phyloP scores from a whole-genome alignment of 2,113 vertebrate species.

The Abramis brama region DNA sequence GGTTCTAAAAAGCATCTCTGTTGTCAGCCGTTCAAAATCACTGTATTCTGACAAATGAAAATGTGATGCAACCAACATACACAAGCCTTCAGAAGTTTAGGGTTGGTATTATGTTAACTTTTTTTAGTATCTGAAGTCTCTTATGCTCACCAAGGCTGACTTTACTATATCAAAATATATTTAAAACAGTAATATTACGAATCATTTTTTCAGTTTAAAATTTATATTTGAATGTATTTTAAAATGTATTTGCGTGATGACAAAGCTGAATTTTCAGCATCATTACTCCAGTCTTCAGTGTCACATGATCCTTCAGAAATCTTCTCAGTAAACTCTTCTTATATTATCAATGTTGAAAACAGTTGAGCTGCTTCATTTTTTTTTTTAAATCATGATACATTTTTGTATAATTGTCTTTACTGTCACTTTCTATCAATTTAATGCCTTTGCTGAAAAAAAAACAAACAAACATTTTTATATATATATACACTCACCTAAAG shows the following conservation, averaged over 20 bases:
- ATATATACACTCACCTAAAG: too few relatives aligned
- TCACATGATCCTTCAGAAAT: not conserved
- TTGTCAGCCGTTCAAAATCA: constrained; percentile 10
- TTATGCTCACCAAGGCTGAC: not conserved
- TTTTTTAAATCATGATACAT: not conserved
- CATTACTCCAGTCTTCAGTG: not conserved
- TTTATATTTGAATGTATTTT: not conserved
- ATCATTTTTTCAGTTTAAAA: too few relatives aligned
- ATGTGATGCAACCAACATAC: not conserved
- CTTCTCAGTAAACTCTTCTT: too few relatives aligned
- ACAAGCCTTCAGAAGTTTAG: not conserved
- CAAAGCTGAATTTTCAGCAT: not conserved
- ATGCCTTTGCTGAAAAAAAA: too few relatives aligned
- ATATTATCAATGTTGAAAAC: too few relatives aligned
- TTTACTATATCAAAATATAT: not conserved
- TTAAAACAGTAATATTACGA: not conserved
- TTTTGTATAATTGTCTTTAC: too few relatives aligned
- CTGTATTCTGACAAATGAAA: not conserved
- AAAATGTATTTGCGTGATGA: not conserved
- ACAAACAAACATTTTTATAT: too few relatives aligned
- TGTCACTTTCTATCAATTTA: too few relatives aligned
- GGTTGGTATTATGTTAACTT: too few relatives aligned
- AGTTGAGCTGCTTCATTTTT: not conserved
- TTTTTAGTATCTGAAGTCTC: not conserved
- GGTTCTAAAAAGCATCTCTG: not conserved